Base-by-base conservation (phyloP, 2,113 vertebrate species). In the Spizaetus ornatus region DNA sequence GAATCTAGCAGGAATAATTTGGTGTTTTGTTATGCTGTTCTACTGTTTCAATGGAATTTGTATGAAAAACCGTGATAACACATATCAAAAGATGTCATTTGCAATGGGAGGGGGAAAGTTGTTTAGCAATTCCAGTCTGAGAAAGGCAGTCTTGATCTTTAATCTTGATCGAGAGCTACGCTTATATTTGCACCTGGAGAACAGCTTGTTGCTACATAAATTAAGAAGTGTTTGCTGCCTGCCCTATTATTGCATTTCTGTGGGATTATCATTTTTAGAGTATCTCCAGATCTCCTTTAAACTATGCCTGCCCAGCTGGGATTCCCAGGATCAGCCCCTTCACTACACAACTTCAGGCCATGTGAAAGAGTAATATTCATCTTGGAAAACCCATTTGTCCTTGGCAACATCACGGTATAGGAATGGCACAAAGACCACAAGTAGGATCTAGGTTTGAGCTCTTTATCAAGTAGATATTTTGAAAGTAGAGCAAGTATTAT, bases 401-500 rank as follows among this genome's bases (percentile, higher is more conserved):
- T 66, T 16, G 56, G 29, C 23, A 43, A 4, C 6, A 3, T 26
- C 52, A 5, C 0, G 0, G 27, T 13, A 1, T 8, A 48, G 47
- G 72, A 83, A 25, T 1, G 9, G n/a, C 58, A 65, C 61, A 53
- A 22, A 25, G 73, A 71, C 67, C 47, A 32, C 0, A 2, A 19
- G 9, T 0, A 13, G 25, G 42, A 43, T 7, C 21, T 29, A 19
- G 16, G 7, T 29, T 43, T 29, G 71, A 93, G 34, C 43, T 86
- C 36, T 29, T 38, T 3, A 13, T 63, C 43, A 38, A 47, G 72
- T 1, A 32, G 19, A 1, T 55, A 4, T 53, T 61, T 50, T 26
- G 55, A 70, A 9, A n/a, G 18, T 42, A 40, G 43, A 31, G 9
- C 6, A 94, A 82, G 8, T 12, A 8, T 19, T 56, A 19, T 3